phyloP scores from a whole-genome alignment of 2,888 invertebrate species.

The Nycteola revayana region DNA sequence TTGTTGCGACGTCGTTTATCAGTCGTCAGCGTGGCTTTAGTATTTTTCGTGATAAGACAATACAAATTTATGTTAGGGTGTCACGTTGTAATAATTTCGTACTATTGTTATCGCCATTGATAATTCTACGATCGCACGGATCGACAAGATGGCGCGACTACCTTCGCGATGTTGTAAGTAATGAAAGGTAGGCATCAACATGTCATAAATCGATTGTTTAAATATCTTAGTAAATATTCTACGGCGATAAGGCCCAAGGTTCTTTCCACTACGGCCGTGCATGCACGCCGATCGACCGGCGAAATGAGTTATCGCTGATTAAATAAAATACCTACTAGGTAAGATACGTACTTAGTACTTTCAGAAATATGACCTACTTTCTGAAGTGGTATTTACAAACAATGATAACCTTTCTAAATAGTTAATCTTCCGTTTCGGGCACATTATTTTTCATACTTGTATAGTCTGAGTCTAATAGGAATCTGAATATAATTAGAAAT shows the following conservation, averaged over 20 bases:
- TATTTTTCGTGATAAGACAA: constrained; percentile 71
- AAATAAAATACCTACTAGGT: constrained; percentile 11
- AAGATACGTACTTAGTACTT: constrained; percentile 29
- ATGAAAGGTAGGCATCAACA: constrained; percentile 37
- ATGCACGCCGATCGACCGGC: constrained; percentile 35
- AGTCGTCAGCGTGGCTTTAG: constrained; percentile 49
- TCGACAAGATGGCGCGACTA: constrained; percentile 55
- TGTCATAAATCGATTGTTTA: constrained; percentile 52
- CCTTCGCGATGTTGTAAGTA: constrained; percentile 29
- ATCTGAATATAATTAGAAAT: no score
- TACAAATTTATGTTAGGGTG: constrained; percentile 79
- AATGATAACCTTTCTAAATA: constrained; percentile 5
- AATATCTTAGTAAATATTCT: constrained; percentile 60
- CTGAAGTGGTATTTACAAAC: constrained; percentile 22
- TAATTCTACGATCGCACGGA: constrained; percentile 65
- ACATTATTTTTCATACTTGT: no score
- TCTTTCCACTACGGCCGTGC: constrained; percentile 48
- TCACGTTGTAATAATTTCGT: constrained; percentile 60
- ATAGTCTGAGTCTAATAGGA: no score
- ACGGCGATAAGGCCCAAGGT: constrained; percentile 62
- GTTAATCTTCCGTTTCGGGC: no score
- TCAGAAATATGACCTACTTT: constrained; percentile 39
- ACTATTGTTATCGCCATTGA: constrained; percentile 74
- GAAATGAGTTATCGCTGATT: constrained; percentile 47
- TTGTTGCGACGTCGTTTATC: constrained; percentile 67